Evolutionary conservation across 2,888 invertebrate genomes (phyloP), one percentile per base, ranked within the genome.

Genomic region (Heliconius ethilla): DNA sequence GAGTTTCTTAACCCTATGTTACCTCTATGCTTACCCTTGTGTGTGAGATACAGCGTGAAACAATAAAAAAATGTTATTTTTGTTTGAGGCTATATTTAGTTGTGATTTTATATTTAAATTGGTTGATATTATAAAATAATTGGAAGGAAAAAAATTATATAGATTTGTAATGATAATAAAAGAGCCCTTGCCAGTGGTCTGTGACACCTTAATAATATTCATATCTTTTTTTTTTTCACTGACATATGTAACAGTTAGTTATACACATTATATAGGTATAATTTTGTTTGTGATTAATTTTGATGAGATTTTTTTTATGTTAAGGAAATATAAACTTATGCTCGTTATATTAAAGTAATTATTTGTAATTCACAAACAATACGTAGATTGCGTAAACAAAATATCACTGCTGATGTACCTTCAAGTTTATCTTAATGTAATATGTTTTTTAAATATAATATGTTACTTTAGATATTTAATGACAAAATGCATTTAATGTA

Each of bases 121-220:
- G 13, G 29, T 18, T 65, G 25, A 74, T 27, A 62, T 27, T 27
- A 11, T 40, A 45, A 18, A 27, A 63, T 63, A 74, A 65, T 63
- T 73, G 25, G 73, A 76, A 25, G 33, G 63, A n/a, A n/a, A n/a
- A n/a, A n/a, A n/a, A n/a, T 75, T 75, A 55, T 77, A 69, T 69
- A 63, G 22, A 70, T 29, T 25, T 75, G 33, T 77, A 45, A 76
- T 70, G 15, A 70, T 76, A 66, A 62, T 59, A 51, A 40, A 66
- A 59, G 29, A 76, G 63, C 45, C 73, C 81, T 81, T 81, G 80
- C 81, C 81, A 79, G 73, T 80, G 67, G 63, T 79, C 79, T 78
- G 79, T 81, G 76, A 79, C 74, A 78, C n/a, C 67, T 70, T 67
- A 74, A 59, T 51, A 69, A 72, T 77, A 69, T 62, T 72, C 67